Conservation (phyloP, 2,113 vertebrate species). For the Chloropsis hardwickii region DNA sequence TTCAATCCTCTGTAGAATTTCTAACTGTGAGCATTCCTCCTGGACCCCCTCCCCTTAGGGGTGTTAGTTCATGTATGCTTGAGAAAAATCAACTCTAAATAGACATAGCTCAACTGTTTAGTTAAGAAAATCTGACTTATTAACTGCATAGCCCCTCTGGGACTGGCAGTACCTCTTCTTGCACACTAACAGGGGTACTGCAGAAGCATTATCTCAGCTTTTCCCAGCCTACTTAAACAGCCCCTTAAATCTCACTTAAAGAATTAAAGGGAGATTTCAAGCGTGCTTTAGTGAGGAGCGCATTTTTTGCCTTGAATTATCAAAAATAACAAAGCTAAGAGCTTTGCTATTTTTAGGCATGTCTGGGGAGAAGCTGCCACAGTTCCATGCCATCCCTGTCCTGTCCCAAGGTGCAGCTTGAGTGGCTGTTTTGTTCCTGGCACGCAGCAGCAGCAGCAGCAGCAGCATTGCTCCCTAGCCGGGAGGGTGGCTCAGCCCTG, state of each 20-base stretch:
- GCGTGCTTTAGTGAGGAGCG: background rate
- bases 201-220: background rate
- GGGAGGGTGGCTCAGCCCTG: background rate
- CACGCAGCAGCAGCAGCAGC: background rate
- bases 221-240: background rate
- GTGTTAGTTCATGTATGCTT: background rate
- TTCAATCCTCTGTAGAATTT: conserved; percentile 1
- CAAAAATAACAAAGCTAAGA: background rate
- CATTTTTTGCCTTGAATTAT: background rate
- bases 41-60: background rate
- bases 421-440: background rate
- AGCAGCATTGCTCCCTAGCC: background rate
- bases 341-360: background rate
- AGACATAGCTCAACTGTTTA: background rate
- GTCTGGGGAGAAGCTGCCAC: background rate
- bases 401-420: background rate
- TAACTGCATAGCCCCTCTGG: background rate
- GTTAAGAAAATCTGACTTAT: conserved; percentile 30
- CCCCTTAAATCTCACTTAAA: background rate
- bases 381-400: background rate
- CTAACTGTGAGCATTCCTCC: conserved; percentile 21
- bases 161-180: background rate
- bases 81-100: conserved; percentile 31
- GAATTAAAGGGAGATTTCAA: background rate
- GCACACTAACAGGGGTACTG: background rate